These are phyloP conservation scores for Antedon mediterranea DNA, from an alignment of 53 echinoderm and acorn worm species.

Conservation along the genomic window DNA sequence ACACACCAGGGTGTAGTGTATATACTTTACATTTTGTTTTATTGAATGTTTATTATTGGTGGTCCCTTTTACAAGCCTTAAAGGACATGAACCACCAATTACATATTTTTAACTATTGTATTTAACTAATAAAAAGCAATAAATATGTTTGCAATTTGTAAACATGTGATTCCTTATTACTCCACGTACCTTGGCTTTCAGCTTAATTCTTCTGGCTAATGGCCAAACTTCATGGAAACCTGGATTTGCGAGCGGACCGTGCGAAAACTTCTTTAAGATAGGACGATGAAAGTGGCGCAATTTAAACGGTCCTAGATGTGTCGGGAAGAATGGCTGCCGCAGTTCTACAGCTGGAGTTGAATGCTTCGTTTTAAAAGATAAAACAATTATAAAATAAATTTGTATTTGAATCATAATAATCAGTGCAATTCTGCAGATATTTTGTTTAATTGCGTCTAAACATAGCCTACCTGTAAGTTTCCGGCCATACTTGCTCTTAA, in stretches of 20 bases:
- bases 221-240: conserved; percentile 74
- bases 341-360: conserved; percentile 77
- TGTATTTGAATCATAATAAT: no score
- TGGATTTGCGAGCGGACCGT: conserved; percentile 55
- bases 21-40: no score
- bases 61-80: no score
- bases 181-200: conserved; percentile 97
- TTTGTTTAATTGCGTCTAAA: no score
- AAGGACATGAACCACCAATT: no score
- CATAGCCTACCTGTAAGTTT: conserved; percentile 52
- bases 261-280: conserved; percentile 45
- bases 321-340: conserved; percentile 89
- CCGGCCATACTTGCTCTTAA: conserved; percentile 76
- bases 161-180: no score
- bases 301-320: conserved; percentile 90
- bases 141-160: no score
- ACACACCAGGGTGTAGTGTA: no score
- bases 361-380: conserved; percentile 41
- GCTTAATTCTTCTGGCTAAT: conserved; percentile 62
- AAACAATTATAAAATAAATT: background rate
- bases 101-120: no score
- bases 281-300: conserved; percentile 75
- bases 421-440: no score
- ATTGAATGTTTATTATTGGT: no score
- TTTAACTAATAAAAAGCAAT: no score